Evolutionary conservation across 2,113 vertebrate genomes (phyloP), one percentile per base, ranked within the genome.

Genomic region (Tachysurus vachellii): DNA sequence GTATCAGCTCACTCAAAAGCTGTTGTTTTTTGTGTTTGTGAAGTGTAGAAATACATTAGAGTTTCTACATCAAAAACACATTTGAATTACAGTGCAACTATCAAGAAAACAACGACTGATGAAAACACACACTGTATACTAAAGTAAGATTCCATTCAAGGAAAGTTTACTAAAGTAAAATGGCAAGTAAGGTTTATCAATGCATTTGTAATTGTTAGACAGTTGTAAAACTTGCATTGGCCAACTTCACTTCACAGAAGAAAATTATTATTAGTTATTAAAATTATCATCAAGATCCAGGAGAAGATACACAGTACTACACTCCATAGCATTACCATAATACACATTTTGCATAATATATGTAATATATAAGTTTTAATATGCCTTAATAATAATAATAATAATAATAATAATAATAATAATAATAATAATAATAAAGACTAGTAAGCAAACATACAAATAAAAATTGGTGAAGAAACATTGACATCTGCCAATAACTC

Each of bases 31-130:
- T 87, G 68, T 87, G 23, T 87, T 53, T 17, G 17, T 16, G 26
- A 44, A 50, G 76, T 56, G 31, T 80, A 57, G 8, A 80, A 80
- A 80, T 26, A 10, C 61, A 81, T 81, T 61, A 61, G 21, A 57
- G 3, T 54, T 66, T 28, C 59, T 47, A 53, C 44, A 61, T 47
- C 1, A 12, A 77, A 64, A 57, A 83, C 23, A 26, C 79, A 75
- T 82, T 61, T 56, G 11, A 85, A 47, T 75, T n/a, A 54, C n/a
- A 83, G 26, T 59, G 50, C 57, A 86, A 61, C 26, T 42, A 85
- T 75, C 61, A 80, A 12, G 8, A 28, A 68, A 66, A 64, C 12
- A 26, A 73, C 26, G 57, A 23, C 68, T 28, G n/a, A 85, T 31
- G 17, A 11, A 68, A 68, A 80, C 76, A 10, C 14, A 28, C 14